Evolutionary conservation across 2,113 vertebrate species (phyloP).

Genomic region (Microcebus jonahi): DNA sequence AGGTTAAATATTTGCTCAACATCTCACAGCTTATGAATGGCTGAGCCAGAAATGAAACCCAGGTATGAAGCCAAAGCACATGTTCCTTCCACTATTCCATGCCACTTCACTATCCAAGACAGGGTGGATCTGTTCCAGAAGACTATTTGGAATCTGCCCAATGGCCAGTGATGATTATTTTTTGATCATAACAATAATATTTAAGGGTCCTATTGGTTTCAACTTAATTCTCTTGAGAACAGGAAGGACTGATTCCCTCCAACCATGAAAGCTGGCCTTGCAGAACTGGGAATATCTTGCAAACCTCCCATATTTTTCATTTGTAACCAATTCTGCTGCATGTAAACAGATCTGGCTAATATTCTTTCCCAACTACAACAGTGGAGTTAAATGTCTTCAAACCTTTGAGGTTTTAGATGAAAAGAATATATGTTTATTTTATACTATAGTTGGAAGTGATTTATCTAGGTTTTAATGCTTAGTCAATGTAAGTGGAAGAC

Average conservation of each 20-base stretch:
- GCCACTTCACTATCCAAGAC: neutral
- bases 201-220: conserved; percentile 16
- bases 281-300: neutral
- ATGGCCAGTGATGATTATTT: conserved; percentile 2
- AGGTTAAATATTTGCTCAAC: conserved; percentile 13
- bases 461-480: neutral
- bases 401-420: conserved; percentile 7
- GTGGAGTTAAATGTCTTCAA: neutral
- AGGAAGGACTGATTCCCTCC: neutral
- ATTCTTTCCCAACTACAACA: neutral
- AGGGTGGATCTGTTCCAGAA: neutral
- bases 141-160: neutral
- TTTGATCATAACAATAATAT: neutral
- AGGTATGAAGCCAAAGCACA: neutral
- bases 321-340: neutral
- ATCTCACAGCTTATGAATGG: conserved; percentile 4
- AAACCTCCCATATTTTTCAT: neutral
- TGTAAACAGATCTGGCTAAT: neutral
- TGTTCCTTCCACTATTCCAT: neutral
- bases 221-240: neutral
- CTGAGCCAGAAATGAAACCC: neutral
- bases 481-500: conserved; percentile 24
- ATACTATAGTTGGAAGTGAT: neutral
- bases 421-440: neutral
- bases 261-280: neutral